Base-by-base conservation (phyloP, 2,113 vertebrate genomes). In the Lutjanus erythropterus region DNA sequence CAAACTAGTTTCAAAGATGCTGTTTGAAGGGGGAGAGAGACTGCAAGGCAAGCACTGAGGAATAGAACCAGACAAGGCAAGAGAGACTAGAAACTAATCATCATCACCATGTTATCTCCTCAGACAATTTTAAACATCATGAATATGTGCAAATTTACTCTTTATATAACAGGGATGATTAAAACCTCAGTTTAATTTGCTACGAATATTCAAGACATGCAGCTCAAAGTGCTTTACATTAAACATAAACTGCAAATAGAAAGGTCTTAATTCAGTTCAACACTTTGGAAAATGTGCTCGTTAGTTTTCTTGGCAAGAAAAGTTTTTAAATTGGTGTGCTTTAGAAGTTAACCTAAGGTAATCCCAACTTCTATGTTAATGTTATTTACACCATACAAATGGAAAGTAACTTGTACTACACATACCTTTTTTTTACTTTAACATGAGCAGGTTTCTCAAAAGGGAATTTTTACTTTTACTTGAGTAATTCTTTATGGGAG, bases 1-100 rank as follows among this genome's bases (percentile, higher is more conserved):
- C 5, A 44, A 66, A 19, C 21, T 23, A 15, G 27, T 53, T 44
- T 71, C 27, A 81, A 56, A 73, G 44, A 75, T 68, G 72, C 46
- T 52, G 61, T 65, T 52, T 71, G 47, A 81, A 78, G 47, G 35
- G 9, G 44, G 23, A 6, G 19, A 41, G 62, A 47, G 29, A 31
- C 47, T 0, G 25, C 39, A 39, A 59, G 39, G 19, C 33, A 60
- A 78, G 60, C 15, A 10, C n/a, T 53, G 50, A 73, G 10, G 35
- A 71, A 70, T 6, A 12, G 42, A 47, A n/a, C 37, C 23, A 62
- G 49, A 72, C 41, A 74, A 25, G 14, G 6, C 21, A 25, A 58
- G 5, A 64, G 19, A 41, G 18, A 3, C 52, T 2, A 59, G 39
- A 49, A 27, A 62, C 60, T 41, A 61, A 71, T 42, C 16, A 56